Evolutionary conservation across 1,140 invertebrate genomes (phyloP).

Genomic region (Zelostemma sp.): DNA sequence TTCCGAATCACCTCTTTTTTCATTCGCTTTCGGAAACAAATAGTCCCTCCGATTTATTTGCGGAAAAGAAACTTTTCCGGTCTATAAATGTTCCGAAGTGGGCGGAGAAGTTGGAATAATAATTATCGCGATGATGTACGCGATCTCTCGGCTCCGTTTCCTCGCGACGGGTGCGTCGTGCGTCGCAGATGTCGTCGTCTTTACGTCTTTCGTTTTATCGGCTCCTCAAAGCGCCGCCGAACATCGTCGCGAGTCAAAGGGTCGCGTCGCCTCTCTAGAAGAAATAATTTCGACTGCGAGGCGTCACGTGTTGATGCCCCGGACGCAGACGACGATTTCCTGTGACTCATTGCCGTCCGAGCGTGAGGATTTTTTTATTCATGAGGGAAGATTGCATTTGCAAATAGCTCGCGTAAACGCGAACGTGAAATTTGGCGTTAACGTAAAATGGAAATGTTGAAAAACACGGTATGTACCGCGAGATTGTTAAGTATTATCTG

Average conservation of each 20-base stretch:
- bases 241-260: constrained; percentile 8
- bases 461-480: neutral
- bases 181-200: constrained; percentile 45
- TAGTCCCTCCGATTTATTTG: too few relatives aligned
- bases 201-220: constrained; percentile 26
- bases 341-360: constrained; percentile 8
- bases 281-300: constrained; percentile 36
- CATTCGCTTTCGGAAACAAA: too few relatives aligned
- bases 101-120: constrained; percentile 46
- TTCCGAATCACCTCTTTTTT: too few relatives aligned
- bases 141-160: constrained; percentile 49
- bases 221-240: constrained; percentile 28
- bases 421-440: neutral
- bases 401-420: neutral
- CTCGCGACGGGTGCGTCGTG: constrained; percentile 54
- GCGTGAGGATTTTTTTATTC: constrained; percentile 13
- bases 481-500: neutral
- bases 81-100: too few relatives aligned
- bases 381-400: neutral
- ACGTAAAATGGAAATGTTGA: neutral
- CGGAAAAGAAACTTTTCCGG: too few relatives aligned
- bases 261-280: constrained; percentile 9
- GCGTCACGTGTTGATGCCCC: constrained; percentile 32
- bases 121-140: constrained; percentile 64
- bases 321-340: constrained; percentile 24